These are phyloP conservation scores for Gortyna flavago DNA, from an alignment of 2,888 invertebrate species.

Conservation along the genomic window DNA sequence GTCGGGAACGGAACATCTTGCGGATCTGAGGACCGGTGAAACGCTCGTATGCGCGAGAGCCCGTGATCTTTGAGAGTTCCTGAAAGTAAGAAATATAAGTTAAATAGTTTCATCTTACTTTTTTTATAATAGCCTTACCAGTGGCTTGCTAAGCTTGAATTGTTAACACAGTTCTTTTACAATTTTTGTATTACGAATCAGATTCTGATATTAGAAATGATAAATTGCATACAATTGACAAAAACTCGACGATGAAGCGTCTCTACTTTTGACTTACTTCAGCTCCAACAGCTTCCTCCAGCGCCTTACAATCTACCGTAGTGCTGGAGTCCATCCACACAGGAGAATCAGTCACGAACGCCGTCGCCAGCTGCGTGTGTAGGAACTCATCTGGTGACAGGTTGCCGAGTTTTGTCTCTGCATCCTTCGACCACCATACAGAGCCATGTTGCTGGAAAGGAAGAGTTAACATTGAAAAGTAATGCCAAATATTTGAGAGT, in stretches of 20 bases:
- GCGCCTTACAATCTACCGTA: slow-evolving; percentile 92
- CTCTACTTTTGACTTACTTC: slow-evolving; percentile 86
- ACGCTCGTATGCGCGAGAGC: slow-evolving; percentile 96
- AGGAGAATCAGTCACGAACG: slow-evolving; percentile 96
- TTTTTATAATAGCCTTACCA: not conserved
- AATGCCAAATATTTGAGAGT: not conserved
- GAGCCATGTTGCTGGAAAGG: slow-evolving; percentile 98
- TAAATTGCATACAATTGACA: not conserved
- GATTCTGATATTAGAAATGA: too few relatives aligned
- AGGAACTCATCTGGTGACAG: slow-evolving; percentile 94
- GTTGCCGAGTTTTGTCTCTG: slow-evolving; percentile 91
- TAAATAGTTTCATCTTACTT: not conserved
- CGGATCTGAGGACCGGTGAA: slow-evolving; percentile 98
- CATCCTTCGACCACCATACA: slow-evolving; percentile 97
- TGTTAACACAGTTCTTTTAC: too few relatives aligned
- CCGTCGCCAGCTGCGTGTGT: slow-evolving; percentile 94
- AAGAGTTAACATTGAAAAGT: not conserved
- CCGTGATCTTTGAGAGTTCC: slow-evolving; percentile 95
- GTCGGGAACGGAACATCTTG: slow-evolving; percentile 94
- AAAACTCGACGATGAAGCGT: not conserved
- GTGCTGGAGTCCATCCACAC: slow-evolving; percentile 99
- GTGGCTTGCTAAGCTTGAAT: not conserved
- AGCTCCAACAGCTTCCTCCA: slow-evolving; percentile 95
- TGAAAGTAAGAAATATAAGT: slow-evolving; percentile 52
- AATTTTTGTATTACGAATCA: not conserved